phyloP scores from a whole-genome alignment of 2,888 invertebrate species.

The Globia sparganii region DNA sequence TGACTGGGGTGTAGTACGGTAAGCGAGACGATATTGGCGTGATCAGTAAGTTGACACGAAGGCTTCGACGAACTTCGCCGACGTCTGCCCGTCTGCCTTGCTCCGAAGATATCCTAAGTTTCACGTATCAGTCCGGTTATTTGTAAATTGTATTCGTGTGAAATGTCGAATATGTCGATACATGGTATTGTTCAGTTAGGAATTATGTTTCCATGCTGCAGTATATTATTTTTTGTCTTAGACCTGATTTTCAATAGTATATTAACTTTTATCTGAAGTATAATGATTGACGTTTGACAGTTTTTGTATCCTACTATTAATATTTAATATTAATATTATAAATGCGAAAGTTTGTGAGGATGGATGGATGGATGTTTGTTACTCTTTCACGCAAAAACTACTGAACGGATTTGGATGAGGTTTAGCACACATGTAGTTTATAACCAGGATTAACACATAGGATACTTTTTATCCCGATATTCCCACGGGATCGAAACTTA shows the following conservation, averaged over 20 bases:
- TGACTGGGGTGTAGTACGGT: neutral
- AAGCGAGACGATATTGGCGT: conserved; percentile 80
- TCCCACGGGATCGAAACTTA: too few species aligned
- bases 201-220: neutral
- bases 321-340: too few species aligned
- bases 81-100: conserved; percentile 74
- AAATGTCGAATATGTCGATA: conserved; percentile 61
- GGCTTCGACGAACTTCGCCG: conserved; percentile 80
- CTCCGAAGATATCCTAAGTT: conserved; percentile 72
- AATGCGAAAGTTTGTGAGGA: too few species aligned
- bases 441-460: too few species aligned
- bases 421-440: too few species aligned
- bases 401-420: too few species aligned
- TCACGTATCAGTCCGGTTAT: conserved; percentile 69
- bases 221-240: neutral
- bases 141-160: conserved; percentile 69
- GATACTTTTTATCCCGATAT: too few species aligned
- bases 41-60: conserved; percentile 85
- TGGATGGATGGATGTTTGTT: too few species aligned
- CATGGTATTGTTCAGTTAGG: conserved; percentile 12
- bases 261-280: neutral
- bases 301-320: too few species aligned
- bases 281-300: too few species aligned
- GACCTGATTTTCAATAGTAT: neutral
- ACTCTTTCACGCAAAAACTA: too few species aligned